Conservation (phyloP, 2,888 invertebrate genomes). For the Lumbricus terrestris region DNA sequence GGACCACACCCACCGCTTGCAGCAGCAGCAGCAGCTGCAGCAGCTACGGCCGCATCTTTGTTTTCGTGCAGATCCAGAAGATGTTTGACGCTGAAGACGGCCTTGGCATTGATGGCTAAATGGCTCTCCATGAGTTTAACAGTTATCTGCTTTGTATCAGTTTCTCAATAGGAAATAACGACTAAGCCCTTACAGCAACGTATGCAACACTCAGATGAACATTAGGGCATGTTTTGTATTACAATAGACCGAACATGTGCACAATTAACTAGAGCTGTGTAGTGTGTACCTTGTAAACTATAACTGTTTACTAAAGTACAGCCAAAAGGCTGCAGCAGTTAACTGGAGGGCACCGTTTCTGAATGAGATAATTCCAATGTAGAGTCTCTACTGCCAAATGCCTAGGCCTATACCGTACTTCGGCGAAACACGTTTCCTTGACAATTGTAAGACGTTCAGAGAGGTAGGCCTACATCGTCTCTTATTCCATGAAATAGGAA, state of each 20-base stretch:
- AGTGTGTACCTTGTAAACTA: too few species aligned
- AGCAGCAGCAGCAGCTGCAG: neutral
- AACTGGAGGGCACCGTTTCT: neutral
- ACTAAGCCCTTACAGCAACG: neutral
- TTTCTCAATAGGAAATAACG: neutral
- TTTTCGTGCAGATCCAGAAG: constrained; percentile 23
- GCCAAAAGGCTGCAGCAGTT: too few species aligned
- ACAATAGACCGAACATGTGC: neutral
- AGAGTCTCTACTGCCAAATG: too few species aligned
- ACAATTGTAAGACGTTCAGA: neutral
- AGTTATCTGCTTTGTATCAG: neutral
- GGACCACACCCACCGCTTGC: neutral
- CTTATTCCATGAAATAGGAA: neutral
- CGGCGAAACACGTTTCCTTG: neutral
- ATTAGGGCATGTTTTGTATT: neutral
- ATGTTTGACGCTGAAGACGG: constrained; percentile 23
- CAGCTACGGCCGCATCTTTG: neutral
- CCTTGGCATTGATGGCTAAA: neutral
- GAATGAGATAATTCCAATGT: neutral
- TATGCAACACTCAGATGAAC: neutral
- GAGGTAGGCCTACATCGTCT: neutral
- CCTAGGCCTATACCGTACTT: too few species aligned
- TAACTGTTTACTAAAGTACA: too few species aligned
- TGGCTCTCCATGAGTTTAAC: constrained; percentile 5
- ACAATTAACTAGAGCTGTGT: neutral